Conservation (phyloP, 2,888 invertebrate species). For the Apamea anceps region DNA sequence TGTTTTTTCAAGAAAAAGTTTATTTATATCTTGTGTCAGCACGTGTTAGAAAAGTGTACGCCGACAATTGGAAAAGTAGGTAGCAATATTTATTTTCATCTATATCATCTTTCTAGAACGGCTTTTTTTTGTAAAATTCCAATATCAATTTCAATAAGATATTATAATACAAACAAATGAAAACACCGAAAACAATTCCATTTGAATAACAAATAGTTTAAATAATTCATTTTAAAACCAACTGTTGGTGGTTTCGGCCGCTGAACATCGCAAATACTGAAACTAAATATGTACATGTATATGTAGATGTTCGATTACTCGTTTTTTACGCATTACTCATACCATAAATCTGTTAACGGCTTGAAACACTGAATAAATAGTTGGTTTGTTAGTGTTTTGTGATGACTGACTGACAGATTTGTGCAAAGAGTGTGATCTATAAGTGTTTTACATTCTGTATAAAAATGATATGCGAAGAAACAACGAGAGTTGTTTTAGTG, state of each 20-base stretch:
- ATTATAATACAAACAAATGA: not conserved
- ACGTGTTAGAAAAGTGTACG: not conserved
- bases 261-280: constrained; percentile 3
- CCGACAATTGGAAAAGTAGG: not conserved
- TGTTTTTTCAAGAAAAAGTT: not conserved
- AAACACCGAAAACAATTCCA: not conserved
- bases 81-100: not conserved
- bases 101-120: not conserved
- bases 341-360: constrained; percentile 21
- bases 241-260: constrained; percentile 11
- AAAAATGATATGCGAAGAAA: not conserved
- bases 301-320: not conserved
- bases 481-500: not conserved
- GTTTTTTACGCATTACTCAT: constrained; percentile 29
- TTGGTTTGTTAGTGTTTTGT: constrained; percentile 46
- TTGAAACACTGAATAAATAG: constrained; percentile 35
- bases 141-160: not conserved
- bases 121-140: not conserved
- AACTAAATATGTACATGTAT: constrained; percentile 4
- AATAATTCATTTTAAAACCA: constrained; percentile 6
- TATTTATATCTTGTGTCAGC: too few species aligned
- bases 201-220: not conserved
- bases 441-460: constrained; percentile 13
- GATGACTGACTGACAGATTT: constrained; percentile 47
- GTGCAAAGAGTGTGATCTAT: constrained; percentile 25